phyloP scores from a whole-genome alignment of 2,113 vertebrate genomes.

The Salvelinus alpinus region DNA sequence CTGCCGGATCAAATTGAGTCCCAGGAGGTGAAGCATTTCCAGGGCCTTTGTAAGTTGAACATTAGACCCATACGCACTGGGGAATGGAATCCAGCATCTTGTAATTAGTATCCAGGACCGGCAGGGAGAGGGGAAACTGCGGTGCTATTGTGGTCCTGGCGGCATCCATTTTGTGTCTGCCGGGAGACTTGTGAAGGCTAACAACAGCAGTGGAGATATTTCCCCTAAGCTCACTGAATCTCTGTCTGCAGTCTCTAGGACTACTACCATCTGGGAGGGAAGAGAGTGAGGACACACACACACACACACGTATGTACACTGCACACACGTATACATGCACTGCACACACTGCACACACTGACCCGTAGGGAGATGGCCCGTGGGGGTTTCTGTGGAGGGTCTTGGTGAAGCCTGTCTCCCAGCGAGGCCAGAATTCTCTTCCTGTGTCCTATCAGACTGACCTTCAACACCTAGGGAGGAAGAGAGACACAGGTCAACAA shows the following conservation, averaged over 20 bases:
- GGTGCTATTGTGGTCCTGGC: not conserved
- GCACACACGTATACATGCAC: slow-evolving; percentile 4
- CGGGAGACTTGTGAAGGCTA: slow-evolving; percentile 20
- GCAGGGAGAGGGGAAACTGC: slow-evolving; percentile 22
- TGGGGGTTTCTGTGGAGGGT: slow-evolving; percentile 93
- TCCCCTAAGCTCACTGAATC: slow-evolving; percentile 11
- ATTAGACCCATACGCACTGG: slow-evolving; percentile 22
- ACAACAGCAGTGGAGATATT: slow-evolving; percentile 19
- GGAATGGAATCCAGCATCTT: slow-evolving; percentile 18
- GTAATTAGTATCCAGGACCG: slow-evolving; percentile 48
- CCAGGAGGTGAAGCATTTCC: slow-evolving; percentile 21
- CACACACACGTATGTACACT: not conserved
- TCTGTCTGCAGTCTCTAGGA: not conserved
- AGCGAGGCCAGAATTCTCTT: slow-evolving; percentile 93
- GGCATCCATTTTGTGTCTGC: slow-evolving; percentile 45
- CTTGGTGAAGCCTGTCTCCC: slow-evolving; percentile 94
- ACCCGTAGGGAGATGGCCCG: slow-evolving; percentile 94
- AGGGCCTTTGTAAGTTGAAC: slow-evolving; percentile 25
- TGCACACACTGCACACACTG: slow-evolving; percentile 30
- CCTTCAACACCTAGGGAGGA: slow-evolving; percentile 89
- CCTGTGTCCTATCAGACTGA: slow-evolving; percentile 91
- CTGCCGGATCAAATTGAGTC: slow-evolving; percentile 1
- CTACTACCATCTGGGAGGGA: slow-evolving; percentile 27
- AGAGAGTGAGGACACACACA: not conserved
- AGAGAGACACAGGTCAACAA: slow-evolving; percentile 20